Base-by-base conservation (phyloP, 2,888 invertebrate genomes). In the Drosophila gaucha region DNA sequence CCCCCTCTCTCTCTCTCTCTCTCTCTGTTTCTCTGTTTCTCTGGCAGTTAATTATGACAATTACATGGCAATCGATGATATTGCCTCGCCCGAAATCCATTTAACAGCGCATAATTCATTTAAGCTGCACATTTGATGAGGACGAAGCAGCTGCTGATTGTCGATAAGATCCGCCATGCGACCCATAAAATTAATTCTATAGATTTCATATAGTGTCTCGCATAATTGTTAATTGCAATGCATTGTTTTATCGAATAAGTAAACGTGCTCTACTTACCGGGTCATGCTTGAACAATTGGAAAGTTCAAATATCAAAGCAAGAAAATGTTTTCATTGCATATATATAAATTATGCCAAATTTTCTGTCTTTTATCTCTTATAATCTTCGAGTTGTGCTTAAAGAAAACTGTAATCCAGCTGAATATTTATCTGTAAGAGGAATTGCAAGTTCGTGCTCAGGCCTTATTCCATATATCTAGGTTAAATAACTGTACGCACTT, bases 71-170 rank as follows among this genome's bases (percentile, higher is more conserved):
- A 68, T 78, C 78, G 78, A 77, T 74, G 74, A 59, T 38, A 47
- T n/a, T 50, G 55, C 56, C 47, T 38, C 47, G 28, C 56, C 54
- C 31, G 51, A 63, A 74, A 63, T 78, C 64, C 71, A 74, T 67
- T 77, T 67, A 74, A 71, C 58, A 67, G 57, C 60, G 50, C 55
- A 67, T 78, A 72, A 78, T 66, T 74, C 72, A 74, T 67, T 78
- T 67, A 70, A 31, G 49, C 52, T 43, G 54, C 56, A 16, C 43
- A 28, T 44, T 44, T n/a, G 36, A 28, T 12, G 41, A 31, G 16
- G 35, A 24, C 47, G 16, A 35, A 49, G 31, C 54, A 55, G 33
- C 51, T 33, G 57, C 39, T 62, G 71, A 68, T 72, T 67, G 20
- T 20, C 26, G 74, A 69, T 59, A 63, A 56, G 49, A 38, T 28